Percentiles rank a stretch among this genome's conserved stretches.
Conservation (phyloP, 2,113 vertebrate species). For the Carassius carassius region DNA sequence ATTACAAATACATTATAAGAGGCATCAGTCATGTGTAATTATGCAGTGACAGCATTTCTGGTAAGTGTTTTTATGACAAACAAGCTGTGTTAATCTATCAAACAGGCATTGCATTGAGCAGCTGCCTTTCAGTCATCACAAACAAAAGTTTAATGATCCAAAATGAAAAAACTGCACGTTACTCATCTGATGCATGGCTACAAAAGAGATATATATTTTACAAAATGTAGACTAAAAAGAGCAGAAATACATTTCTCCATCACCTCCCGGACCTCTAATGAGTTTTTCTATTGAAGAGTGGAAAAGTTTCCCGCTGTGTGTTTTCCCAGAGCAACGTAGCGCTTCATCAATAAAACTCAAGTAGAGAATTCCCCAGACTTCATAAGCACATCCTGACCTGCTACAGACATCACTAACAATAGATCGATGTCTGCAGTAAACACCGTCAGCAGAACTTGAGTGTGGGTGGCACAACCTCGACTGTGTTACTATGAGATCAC, state of each 20-base stretch:
- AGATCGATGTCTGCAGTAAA: slow-evolving; percentile 33
- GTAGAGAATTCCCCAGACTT: slow-evolving; percentile 54
- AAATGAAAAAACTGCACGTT: neutral
- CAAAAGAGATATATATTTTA: slow-evolving; percentile 1
- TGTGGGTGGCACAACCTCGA: neutral
- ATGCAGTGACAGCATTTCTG: no score
- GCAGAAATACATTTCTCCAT: neutral
- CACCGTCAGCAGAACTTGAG: neutral
- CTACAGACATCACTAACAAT: neutral
- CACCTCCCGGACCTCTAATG: neutral
- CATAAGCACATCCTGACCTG: neutral
- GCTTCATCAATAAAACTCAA: slow-evolving; percentile 46
- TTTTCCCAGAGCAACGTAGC: neutral
- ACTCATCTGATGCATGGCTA: neutral
- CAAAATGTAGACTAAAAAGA: slow-evolving; percentile 6
- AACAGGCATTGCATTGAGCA: neutral
- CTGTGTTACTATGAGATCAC: neutral
- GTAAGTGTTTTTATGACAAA: neutral
- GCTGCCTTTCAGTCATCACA: neutral
- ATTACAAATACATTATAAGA: neutral
- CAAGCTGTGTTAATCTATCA: neutral
- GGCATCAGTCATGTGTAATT: neutral
- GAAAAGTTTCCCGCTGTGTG: neutral
- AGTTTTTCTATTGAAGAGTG: neutral
- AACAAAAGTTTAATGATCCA: neutral